These are phyloP conservation scores for Silurus aristotelis DNA, from an alignment of 2,797 vertebrate species.

Conservation along the genomic window DNA sequence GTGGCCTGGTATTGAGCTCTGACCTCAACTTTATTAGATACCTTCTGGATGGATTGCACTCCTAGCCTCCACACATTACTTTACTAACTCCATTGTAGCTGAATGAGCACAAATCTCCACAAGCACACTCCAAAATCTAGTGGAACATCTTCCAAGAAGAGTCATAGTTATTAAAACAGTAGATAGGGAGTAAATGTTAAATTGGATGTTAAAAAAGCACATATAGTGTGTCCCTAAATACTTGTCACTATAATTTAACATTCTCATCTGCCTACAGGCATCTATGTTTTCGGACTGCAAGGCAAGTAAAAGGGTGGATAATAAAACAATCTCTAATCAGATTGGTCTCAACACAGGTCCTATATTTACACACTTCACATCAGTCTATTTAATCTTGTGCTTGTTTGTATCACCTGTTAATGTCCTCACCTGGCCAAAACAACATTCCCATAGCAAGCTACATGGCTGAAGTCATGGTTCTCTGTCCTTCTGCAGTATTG, in stretches of 20 bases:
- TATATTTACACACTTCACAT: not conserved
- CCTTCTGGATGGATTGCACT: no score
- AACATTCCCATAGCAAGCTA: not conserved
- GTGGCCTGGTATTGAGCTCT: no score
- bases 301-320: not conserved
- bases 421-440: not conserved
- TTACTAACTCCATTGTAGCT: no score
- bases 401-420: not conserved
- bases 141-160: no score
- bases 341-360: not conserved
- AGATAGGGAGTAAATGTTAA: no score
- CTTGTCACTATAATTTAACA: not conserved
- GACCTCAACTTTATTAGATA: no score
- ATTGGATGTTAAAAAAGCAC: no score
- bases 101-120: no score
- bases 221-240: not conserved
- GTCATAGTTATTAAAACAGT: no score
- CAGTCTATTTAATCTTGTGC: not conserved
- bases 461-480: not conserved
- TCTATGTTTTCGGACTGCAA: not conserved
- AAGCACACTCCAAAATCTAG: no score
- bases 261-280: not conserved
- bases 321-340: not conserved
- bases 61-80: no score
- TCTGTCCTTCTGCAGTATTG: not conserved